phyloP scores from a whole-genome alignment of 2,888 invertebrate species.

The Hirtodrosophila confusa region DNA sequence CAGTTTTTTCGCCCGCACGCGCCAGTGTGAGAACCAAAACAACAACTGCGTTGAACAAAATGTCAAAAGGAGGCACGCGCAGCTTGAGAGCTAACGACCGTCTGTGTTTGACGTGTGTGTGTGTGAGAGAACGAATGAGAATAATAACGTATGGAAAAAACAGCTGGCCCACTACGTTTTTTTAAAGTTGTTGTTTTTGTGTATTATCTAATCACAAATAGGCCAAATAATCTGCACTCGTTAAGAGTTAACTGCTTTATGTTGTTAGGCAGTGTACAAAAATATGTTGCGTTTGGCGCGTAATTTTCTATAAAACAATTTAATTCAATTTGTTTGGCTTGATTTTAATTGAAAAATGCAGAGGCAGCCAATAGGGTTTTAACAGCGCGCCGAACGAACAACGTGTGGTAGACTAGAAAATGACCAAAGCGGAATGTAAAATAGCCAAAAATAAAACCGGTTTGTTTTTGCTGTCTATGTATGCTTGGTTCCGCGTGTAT shows the following conservation, averaged over 20 bases:
- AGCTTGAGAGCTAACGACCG: conserved; percentile 24
- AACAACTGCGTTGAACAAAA: conserved; percentile 38
- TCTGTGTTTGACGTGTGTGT: conserved; percentile 5
- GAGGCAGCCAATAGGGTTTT: background rate
- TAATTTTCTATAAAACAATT: background rate
- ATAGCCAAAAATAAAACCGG: conserved; percentile 55
- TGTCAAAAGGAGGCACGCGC: conserved; percentile 13
- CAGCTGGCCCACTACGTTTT: conserved; percentile 61
- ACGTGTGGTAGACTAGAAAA: conserved; percentile 14
- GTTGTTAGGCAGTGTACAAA: conserved; percentile 2
- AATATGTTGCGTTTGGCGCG: background rate
- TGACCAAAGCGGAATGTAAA: conserved; percentile 20
- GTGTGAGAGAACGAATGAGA: conserved; percentile 1
- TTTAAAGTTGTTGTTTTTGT: conserved; percentile 18
- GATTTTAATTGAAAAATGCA: conserved; percentile 3
- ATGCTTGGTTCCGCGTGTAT: conserved; percentile 5
- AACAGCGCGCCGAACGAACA: conserved; percentile 16
- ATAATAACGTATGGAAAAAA: conserved; percentile 38
- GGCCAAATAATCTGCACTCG: conserved; percentile 12
- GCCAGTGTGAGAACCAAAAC: conserved; percentile 77
- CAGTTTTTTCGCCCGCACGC: conserved; percentile 59
- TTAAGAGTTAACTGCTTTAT: conserved; percentile 1
- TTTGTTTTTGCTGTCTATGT: conserved; percentile 15
- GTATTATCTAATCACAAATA: conserved; percentile 60
- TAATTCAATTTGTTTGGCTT: background rate